Percentiles rank a stretch among this genome's conserved stretches.
These are phyloP conservation scores for Marisa cornuarietis DNA, from an alignment of 1,140 invertebrate species.

Conservation along the genomic window DNA sequence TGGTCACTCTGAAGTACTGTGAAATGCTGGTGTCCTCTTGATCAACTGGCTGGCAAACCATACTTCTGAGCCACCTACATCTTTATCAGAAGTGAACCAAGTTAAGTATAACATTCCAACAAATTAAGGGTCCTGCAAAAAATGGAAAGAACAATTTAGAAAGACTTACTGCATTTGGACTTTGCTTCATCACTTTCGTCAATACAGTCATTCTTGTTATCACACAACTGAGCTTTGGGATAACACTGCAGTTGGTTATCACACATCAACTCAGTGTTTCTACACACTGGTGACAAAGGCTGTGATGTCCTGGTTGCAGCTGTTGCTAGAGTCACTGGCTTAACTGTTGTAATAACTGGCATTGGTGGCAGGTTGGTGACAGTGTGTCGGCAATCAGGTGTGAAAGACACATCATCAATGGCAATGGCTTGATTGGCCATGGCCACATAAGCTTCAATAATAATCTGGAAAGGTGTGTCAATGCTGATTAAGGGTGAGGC, in stretches of 20 bases:
- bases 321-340: constrained; percentile 18
- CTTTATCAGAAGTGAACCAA: too few species aligned
- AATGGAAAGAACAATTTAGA: too few species aligned
- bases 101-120: too few species aligned
- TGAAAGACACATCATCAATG: constrained; percentile 64
- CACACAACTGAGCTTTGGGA: constrained; percentile 67
- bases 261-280: constrained; percentile 43
- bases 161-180: constrained; percentile 48
- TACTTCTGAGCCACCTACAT: too few species aligned
- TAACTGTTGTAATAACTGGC: constrained; percentile 24
- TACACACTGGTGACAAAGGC: constrained; percentile 25
- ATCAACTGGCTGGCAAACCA: too few species aligned
- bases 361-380: constrained; percentile 22
- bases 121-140: too few species aligned
- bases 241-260: constrained; percentile 42
- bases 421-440: constrained; percentile 53
- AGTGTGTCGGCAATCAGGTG: constrained; percentile 43
- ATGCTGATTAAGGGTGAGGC: constrained; percentile 30
- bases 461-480: constrained; percentile 46
- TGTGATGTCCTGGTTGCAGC: constrained; percentile 7
- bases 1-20: too few species aligned
- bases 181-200: constrained; percentile 51
- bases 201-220: constrained; percentile 73
- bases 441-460: constrained; percentile 52
- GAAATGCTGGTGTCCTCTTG: too few species aligned